These are phyloP conservation scores for Oreortyx pictus DNA, from an alignment of 2,797 vertebrate species.

Conservation along the genomic window DNA sequence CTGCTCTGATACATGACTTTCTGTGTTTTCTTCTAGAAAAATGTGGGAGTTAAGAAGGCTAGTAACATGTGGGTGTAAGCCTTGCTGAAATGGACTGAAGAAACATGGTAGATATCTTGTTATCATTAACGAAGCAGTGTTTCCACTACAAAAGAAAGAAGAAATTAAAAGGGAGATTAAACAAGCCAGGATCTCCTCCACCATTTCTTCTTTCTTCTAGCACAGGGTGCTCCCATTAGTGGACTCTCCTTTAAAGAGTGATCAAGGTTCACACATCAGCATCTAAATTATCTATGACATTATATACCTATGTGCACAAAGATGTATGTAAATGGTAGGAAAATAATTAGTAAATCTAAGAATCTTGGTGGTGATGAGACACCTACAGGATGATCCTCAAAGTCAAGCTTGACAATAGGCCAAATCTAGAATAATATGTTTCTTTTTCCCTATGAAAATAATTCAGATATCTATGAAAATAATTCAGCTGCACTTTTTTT, in stretches of 20 bases:
- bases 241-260: not conserved
- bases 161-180: not conserved
- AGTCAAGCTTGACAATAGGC: not conserved
- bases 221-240: not conserved
- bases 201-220: constrained; percentile 4
- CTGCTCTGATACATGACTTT: not conserved
- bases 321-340: constrained; percentile 47
- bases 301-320: constrained; percentile 48
- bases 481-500: not conserved
- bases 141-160: not conserved
- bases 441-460: not conserved
- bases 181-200: not conserved
- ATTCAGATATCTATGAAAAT: not conserved
- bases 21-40: not conserved
- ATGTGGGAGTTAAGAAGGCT: not conserved
- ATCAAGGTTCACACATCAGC: constrained; percentile 27
- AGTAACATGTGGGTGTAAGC: not conserved
- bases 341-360: constrained; percentile 78
- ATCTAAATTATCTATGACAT: constrained; percentile 17
- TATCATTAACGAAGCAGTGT: not conserved
- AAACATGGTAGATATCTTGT: not conserved
- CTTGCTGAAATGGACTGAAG: not conserved
- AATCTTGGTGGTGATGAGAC: constrained; percentile 73
- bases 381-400: constrained; percentile 80
- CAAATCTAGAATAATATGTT: not conserved